Evolutionary conservation across 92 coral and sea anemone species (phyloP).

Genomic region (Nematostella vectensis): DNA sequence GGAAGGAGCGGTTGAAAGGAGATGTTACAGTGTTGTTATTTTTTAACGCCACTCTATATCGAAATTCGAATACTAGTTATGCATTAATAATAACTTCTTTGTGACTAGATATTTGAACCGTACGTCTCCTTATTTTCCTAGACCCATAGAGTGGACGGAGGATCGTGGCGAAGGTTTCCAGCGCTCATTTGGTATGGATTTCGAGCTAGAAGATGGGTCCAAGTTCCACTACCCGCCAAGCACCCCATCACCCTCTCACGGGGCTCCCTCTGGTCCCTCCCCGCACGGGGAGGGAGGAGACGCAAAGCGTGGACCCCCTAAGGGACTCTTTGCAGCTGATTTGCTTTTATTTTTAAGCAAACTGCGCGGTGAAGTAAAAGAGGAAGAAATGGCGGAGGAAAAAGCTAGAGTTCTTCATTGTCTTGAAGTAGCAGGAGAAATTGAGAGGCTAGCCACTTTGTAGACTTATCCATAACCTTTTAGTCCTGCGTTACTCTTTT

Average conservation of each 20-base stretch:
- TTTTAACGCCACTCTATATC: too few species aligned
- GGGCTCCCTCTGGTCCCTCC: conserved; percentile 14
- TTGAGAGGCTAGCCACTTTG: conserved; percentile 29
- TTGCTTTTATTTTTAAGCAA: conserved; percentile 43
- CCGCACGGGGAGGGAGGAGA: conserved; percentile 5
- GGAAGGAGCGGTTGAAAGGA: too few species aligned
- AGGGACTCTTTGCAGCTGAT: conserved; percentile 65
- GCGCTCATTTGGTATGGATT: conserved; percentile 38
- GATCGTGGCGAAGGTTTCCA: conserved; percentile 17
- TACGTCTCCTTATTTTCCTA: too few species aligned
- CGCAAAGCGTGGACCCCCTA: conserved; percentile 35
- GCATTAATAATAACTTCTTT: too few species aligned
- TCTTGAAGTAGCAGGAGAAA: conserved; percentile 57
- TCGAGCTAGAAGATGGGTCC: conserved; percentile 62
- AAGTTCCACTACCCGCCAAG: conserved; percentile 32
- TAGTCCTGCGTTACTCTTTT: too few species aligned
- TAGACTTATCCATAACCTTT: too few species aligned
- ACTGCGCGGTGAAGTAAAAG: conserved; percentile 44
- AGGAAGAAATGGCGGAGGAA: conserved; percentile 48
- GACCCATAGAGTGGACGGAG: conserved; percentile 37
- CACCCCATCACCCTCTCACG: neutral
- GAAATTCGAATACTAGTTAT: too few species aligned
- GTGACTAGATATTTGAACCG: too few species aligned
- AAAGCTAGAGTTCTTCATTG: conserved; percentile 47
- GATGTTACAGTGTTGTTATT: too few species aligned